These are phyloP conservation scores for Phaenicophaeus curvirostris DNA, from an alignment of 2,797 vertebrate genomes.

Conservation along the genomic window DNA sequence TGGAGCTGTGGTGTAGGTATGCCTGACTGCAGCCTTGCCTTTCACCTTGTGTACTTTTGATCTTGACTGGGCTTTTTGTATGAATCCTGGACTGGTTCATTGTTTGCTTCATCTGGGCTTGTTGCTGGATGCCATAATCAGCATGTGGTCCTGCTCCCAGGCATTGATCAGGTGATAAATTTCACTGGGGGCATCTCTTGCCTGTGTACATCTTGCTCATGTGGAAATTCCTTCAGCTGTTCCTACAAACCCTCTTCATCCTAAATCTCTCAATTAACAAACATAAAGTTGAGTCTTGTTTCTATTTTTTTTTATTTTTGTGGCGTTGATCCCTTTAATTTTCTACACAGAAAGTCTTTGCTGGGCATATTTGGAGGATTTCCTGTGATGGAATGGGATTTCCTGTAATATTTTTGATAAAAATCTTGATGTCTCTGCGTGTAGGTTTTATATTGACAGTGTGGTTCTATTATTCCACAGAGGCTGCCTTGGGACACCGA, in stretches of 20 bases:
- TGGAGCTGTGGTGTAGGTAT: background rate
- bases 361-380: background rate
- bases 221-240: background rate
- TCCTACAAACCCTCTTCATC: background rate
- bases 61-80: background rate
- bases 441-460: background rate
- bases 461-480: background rate
- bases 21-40: background rate
- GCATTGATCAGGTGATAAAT: background rate
- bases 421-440: background rate
- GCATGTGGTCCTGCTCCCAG: background rate
- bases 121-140: background rate
- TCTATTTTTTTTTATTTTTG: background rate
- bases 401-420: background rate
- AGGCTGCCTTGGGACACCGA: background rate
- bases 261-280: background rate
- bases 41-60: background rate
- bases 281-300: background rate
- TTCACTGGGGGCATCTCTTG: background rate
- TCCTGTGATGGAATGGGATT: background rate
- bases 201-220: background rate
- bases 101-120: background rate
- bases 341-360: fast-evolving
- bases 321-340: background rate
- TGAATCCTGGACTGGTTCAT: background rate